Evolutionary conservation across 2,113 vertebrate genomes (phyloP), one percentile per base, ranked within the genome.

Genomic region (Stigmatopora nigra): DNA sequence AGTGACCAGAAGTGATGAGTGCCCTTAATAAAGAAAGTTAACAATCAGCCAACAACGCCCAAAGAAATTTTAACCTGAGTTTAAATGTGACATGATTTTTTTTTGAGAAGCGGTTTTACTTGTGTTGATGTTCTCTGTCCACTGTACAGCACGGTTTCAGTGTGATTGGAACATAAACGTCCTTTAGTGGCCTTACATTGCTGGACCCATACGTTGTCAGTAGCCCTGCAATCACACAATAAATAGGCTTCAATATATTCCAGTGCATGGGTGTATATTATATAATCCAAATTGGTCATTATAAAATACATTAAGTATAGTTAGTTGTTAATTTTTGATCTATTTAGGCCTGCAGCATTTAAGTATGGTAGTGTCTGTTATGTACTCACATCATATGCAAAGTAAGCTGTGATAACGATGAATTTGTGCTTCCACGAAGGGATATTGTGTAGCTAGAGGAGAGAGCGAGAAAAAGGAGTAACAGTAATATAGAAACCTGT

Each of bases 331-430:
- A 4, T 52, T 20, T 19, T 20, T 20, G 0, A 20, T 20, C 12
- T 4, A 20, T 55, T 55, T 55, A 1, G 25, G 4, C 51, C n/a
- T 25, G 22, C 52, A 25, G 22, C 25, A 31, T 31, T 41, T 49
- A 60, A n/a, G 58, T 41, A 41, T 7, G 9, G 6, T 25, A 22
- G 22, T 16, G 20, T 13, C 7, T 22, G 11, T 58, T 66, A 53
- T 60, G 12, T 75, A 89, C 94, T 94, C 80, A 98, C 96, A 86
- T 96, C 93, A 99, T 93, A 79, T 94, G 92, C 78, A 99, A 86
- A 56, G 94, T 96, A 70, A 99, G 84, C 75, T 92, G 91, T 81
- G 94, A 91, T 76, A 91, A 87, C 60, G 92, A 88, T 0, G 93
- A 90, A 4, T 94, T 96, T 75, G 67, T 86, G 60, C 88, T 91